These are phyloP conservation scores for Coelopa frigida DNA, from an alignment of 1,140 invertebrate species.

Conservation along the genomic window DNA sequence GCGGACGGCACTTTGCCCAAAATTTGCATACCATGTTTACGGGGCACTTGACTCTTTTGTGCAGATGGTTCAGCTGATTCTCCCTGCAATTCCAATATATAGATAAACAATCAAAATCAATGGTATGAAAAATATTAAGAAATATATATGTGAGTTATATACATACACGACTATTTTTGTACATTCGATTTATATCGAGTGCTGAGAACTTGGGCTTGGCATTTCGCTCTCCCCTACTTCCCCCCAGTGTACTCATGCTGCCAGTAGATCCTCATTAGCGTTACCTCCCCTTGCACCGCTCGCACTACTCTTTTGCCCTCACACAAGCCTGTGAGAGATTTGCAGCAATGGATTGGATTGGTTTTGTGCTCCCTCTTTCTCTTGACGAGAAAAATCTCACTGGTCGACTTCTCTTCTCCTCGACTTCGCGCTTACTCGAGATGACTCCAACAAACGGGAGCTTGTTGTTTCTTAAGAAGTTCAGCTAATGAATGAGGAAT, in stretches of 20 bases:
- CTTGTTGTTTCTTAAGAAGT: no score
- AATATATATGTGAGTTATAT: constrained; percentile 5
- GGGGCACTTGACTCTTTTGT: constrained; percentile 78
- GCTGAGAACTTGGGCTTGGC: constrained; percentile 87
- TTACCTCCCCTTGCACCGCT: constrained; percentile 35
- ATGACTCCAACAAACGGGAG: no score
- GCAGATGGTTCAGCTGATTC: constrained; percentile 80
- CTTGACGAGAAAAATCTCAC: no score
- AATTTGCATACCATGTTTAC: constrained; percentile 98
- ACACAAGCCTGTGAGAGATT: constrained; percentile 15
- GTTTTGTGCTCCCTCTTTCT: no score
- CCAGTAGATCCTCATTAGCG: constrained; percentile 50
- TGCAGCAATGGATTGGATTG: no score
- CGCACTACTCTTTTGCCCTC: constrained; percentile 25
- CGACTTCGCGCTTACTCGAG: no score
- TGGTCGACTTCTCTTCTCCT: no score
- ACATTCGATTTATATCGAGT: constrained; percentile 95
- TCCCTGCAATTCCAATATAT: constrained; percentile 51
- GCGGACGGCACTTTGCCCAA: constrained; percentile 94
- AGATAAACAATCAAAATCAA: constrained; percentile 9
- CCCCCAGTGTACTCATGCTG: constrained; percentile 87
- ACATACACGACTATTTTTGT: constrained; percentile 77
- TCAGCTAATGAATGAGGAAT: no score
- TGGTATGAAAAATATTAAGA: constrained; percentile 10
- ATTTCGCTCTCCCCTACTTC: constrained; percentile 67